Percentiles rank a stretch among this genome's conserved stretches.
phyloP scores from a whole-genome alignment of 1,140 invertebrate genomes.

The Ganaspis sp. region DNA sequence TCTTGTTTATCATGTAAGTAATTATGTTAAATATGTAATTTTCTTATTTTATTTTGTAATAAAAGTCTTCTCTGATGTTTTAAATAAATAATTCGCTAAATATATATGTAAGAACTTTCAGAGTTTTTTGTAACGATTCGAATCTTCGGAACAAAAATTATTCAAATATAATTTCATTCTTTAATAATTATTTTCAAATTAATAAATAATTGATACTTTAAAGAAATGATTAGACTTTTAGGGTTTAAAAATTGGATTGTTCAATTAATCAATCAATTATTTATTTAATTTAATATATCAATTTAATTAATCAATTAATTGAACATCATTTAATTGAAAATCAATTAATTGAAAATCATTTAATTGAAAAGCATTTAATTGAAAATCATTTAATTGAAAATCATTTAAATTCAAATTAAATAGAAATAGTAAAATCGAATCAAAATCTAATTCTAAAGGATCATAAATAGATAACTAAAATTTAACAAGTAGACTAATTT shows the following conservation, averaged over 20 bases:
- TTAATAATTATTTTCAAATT: too few species aligned
- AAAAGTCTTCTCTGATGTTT: not conserved
- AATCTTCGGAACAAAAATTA: too few species aligned
- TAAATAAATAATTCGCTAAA: not conserved
- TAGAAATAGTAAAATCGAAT: not conserved
- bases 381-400: not conserved
- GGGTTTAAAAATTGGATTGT: too few species aligned
- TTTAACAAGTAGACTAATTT: not conserved
- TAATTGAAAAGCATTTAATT: not conserved
- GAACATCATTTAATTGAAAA: not conserved
- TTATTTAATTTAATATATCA: too few species aligned
- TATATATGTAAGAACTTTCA: not conserved
- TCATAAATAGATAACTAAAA: not conserved
- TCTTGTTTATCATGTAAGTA: not conserved
- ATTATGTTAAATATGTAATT: not conserved
- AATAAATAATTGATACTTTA: too few species aligned
- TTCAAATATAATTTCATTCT: too few species aligned
- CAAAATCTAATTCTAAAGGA: not conserved
- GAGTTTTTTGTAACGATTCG: not conserved
- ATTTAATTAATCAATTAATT: too few species aligned
- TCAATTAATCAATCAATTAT: too few species aligned
- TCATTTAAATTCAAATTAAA: not conserved
- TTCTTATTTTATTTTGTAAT: slow-evolving; percentile 15
- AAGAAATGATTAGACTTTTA: too few species aligned
- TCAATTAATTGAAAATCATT: not conserved